These are phyloP conservation scores for Lampris megalopsis DNA, from an alignment of 2,113 vertebrate species.

Conservation along the genomic window DNA sequence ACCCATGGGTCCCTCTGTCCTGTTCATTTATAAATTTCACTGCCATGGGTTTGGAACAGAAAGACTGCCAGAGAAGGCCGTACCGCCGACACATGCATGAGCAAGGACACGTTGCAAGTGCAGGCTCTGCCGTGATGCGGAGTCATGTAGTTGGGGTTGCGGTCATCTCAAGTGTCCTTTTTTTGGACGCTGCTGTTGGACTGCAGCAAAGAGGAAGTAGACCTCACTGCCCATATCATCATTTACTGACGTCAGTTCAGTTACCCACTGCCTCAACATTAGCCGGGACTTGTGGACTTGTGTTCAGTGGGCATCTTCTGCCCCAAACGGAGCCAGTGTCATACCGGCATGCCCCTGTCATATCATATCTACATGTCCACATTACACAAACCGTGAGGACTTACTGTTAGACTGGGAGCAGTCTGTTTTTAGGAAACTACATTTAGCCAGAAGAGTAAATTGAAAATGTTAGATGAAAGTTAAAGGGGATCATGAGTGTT, in stretches of 20 bases:
- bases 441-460: slow-evolving; percentile 52
- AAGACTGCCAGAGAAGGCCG: slow-evolving; percentile 46
- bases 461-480: slow-evolving; percentile 40
- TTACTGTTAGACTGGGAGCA: slow-evolving; percentile 46
- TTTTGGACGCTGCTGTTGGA: slow-evolving; percentile 39
- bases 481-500: slow-evolving; percentile 72
- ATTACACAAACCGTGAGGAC: not conserved
- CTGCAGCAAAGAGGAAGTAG: slow-evolving; percentile 7
- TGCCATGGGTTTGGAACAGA: slow-evolving; percentile 68
- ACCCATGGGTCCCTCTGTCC: slow-evolving; percentile 47
- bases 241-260: slow-evolving; percentile 1
- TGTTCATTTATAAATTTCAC: slow-evolving; percentile 63
- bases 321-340: slow-evolving; percentile 1
- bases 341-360: slow-evolving; percentile 17
- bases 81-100: slow-evolving; percentile 14
- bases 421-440: slow-evolving; percentile 55
- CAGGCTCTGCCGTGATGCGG: slow-evolving; percentile 18
- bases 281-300: not conserved
- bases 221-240: slow-evolving; percentile 12
- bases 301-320: slow-evolving; percentile 4
- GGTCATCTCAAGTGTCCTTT: slow-evolving; percentile 14
- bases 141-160: slow-evolving; percentile 5
- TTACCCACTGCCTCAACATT: slow-evolving; percentile 1
- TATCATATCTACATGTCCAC: slow-evolving; percentile 4
- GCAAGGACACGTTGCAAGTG: slow-evolving; percentile 32